A percentile compares a stretch with the other conserved stretches of the same genome.
Evolutionary conservation across 2,113 vertebrate species (phyloP).

Genomic region (Callocephalon fimbriatum): DNA sequence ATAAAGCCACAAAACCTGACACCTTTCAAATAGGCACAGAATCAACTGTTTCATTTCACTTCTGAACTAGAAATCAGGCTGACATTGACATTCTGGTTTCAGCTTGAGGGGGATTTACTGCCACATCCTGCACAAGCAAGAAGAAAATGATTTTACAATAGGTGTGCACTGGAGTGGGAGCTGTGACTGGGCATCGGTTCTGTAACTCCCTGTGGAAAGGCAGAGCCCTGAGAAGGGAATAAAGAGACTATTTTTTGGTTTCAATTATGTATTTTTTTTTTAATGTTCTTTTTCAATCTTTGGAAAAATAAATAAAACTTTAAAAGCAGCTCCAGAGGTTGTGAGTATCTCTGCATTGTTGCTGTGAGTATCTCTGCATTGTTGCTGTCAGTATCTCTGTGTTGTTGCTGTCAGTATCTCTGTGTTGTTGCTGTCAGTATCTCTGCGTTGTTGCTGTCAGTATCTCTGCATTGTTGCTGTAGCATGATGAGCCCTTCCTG

Average conservation of each 20-base stretch:
- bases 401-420: not conserved
- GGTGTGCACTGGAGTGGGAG: not conserved
- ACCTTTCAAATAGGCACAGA: not conserved
- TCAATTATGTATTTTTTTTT: not conserved
- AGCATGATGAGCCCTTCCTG: not conserved
- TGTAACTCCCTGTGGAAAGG: not conserved
- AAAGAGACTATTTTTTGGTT: not conserved
- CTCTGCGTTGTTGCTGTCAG: not conserved
- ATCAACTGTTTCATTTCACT: not conserved
- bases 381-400: not conserved
- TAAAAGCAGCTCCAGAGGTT: not conserved
- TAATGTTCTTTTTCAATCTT: not conserved
- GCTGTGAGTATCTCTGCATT: not conserved
- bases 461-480: not conserved
- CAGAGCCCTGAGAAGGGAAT: not conserved
- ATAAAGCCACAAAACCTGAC: not conserved
- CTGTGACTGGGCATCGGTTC: not conserved
- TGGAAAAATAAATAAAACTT: not conserved
- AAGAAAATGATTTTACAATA: not conserved
- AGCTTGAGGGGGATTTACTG: not conserved
- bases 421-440: not conserved
- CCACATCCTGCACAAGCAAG: not conserved
- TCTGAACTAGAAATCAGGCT: not conserved
- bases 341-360: not conserved
- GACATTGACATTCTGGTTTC: not conserved